phyloP scores from a whole-genome alignment of 2,113 vertebrate genomes.

The Hyperopisus bebe region DNA sequence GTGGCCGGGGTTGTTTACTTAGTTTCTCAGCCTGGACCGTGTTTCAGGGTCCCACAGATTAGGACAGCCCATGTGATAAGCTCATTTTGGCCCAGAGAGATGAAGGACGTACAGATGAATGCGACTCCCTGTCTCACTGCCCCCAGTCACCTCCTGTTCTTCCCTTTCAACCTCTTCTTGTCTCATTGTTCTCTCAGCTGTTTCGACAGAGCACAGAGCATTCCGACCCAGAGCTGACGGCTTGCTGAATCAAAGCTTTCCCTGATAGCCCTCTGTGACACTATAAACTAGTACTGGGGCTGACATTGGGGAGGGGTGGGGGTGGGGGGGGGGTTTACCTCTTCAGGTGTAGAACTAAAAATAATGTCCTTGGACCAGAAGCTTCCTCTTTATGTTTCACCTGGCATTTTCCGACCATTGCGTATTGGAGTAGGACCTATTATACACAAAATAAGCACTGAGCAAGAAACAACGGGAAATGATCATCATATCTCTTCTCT shows the following conservation, averaged over 20 bases:
- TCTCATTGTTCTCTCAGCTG: not conserved
- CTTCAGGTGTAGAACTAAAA: not conserved
- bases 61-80: not conserved
- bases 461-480: not conserved
- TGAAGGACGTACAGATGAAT: not conserved
- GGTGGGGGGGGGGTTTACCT: not conserved
- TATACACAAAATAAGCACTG: not conserved
- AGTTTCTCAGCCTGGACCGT: conserved; percentile 38
- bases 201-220: not conserved
- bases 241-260: not conserved
- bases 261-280: not conserved
- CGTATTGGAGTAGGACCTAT: not conserved
- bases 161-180: not conserved
- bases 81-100: not conserved
- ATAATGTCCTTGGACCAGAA: not conserved
- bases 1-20: conserved; percentile 1
- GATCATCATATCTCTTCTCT: not conserved
- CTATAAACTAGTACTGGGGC: not conserved
- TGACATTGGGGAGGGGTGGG: not conserved
- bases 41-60: conserved; percentile 60
- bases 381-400: not conserved
- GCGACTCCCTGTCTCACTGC: not conserved
- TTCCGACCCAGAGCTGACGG: not conserved
- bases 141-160: not conserved
- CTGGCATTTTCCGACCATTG: not conserved